Percentiles rank a stretch among this genome's conserved stretches.
phyloP scores from a whole-genome alignment of 2,888 invertebrate genomes.

The Heliconius cydno region DNA sequence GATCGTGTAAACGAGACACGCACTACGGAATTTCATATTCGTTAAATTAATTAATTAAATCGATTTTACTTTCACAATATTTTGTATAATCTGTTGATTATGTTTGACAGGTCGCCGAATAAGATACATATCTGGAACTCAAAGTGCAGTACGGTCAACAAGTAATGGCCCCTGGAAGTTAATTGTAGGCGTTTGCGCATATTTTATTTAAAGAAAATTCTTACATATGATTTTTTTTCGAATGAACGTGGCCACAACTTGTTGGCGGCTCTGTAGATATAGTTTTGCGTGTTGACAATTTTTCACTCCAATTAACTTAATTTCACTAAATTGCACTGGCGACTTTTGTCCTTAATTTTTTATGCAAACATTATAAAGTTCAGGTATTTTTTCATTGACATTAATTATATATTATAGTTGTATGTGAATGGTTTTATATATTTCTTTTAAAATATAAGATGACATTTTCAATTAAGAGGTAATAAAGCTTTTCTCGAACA shows the following conservation, averaged over 20 bases:
- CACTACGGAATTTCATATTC: not conserved
- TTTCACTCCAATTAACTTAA: constrained; percentile 43
- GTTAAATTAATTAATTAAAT: constrained; percentile 21
- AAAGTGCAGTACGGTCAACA: not conserved
- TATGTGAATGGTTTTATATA: constrained; percentile 29
- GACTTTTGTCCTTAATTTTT: constrained; percentile 46
- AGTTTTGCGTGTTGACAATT: constrained; percentile 34
- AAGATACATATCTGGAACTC: constrained; percentile 16
- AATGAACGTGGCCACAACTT: no score
- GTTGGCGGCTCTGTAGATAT: not conserved
- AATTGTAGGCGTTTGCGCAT: no score
- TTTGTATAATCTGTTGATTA: constrained; percentile 19
- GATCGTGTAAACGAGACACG: not conserved
- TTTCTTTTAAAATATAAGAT: constrained; percentile 18
- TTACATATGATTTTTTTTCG: no score
- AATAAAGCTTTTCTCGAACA: not conserved
- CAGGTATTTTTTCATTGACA: constrained; percentile 46
- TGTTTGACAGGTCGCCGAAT: constrained; percentile 5
- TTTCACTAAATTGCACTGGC: constrained; percentile 43
- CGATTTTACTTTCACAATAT: constrained; percentile 32
- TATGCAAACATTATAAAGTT: constrained; percentile 46
- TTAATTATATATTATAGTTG: constrained; percentile 38
- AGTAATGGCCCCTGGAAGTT: no score
- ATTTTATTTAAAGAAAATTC: not conserved
- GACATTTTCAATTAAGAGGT: constrained; percentile 24